These are phyloP conservation scores for Urocolius indicus DNA, from an alignment of 2,113 vertebrate genomes.

Conservation along the genomic window DNA sequence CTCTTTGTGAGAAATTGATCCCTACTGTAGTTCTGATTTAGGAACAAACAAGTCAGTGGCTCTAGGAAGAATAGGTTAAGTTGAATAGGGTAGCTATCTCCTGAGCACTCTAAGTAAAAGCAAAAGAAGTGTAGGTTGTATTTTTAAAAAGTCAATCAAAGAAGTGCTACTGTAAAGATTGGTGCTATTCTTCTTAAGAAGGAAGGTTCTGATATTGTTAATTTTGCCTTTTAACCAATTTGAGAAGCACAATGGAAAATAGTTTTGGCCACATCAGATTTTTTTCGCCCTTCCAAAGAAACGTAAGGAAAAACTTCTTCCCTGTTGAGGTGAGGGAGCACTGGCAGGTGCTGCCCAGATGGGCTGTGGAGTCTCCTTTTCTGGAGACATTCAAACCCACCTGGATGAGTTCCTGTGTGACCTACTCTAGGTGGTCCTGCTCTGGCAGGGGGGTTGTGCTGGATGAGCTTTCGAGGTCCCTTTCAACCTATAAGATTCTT, in stretches of 20 bases:
- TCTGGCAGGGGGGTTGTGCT: too few relatives aligned
- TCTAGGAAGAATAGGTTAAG: background rate
- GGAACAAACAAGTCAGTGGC: background rate
- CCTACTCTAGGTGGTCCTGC: too few relatives aligned
- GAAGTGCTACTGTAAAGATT: background rate
- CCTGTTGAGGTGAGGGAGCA: too few relatives aligned
- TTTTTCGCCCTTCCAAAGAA: background rate
- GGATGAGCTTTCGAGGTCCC: too few relatives aligned
- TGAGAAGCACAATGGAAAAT: background rate
- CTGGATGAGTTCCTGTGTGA: too few relatives aligned
- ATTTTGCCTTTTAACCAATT: background rate
- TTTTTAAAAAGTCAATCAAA: background rate
- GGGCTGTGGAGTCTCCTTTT: too few relatives aligned
- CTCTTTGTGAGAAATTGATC: background rate
- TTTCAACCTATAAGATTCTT: too few relatives aligned
- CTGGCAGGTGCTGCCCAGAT: too few relatives aligned
- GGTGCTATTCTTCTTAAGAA: background rate
- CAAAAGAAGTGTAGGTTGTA: background rate
- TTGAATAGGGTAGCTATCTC: background rate
- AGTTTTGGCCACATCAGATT: background rate
- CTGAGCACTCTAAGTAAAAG: background rate
- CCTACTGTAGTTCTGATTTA: background rate
- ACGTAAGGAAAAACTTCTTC: too few relatives aligned
- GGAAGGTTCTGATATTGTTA: background rate
- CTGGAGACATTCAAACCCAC: too few relatives aligned